Base-by-base conservation (phyloP, 1,140 invertebrate genomes). In the Pseudomyrmex sp. region DNA sequence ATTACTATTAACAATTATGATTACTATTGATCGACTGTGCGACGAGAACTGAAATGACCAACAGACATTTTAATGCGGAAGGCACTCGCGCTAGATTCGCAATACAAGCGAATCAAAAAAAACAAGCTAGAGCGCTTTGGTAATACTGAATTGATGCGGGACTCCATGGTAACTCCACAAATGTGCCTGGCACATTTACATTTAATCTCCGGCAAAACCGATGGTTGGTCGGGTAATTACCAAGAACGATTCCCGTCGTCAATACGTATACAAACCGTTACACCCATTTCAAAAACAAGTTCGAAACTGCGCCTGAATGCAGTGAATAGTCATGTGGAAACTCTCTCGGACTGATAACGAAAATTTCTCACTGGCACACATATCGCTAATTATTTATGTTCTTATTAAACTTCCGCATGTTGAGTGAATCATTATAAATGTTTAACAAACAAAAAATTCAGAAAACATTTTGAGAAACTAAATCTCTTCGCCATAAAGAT, bases 221-320 rank as follows among this genome's bases (percentile, higher is more conserved):
- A 88, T 70, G 86, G 83, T 75, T 83, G 77, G 84, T 83, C 86
- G 66, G 79, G 75, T 88, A 88, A 89, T 89, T 83, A 89, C 77
- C 84, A 88, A 69, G 77, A 70, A 83, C 80, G 70, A 88, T 89
- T 89, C 84, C 26, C 59, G 65, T 58, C 77, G 86, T 88, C 86
- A 83, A 83, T 70, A 75, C 52, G 26, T 48, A 69, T 58, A 59
- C 56, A 63, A 50, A 48, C 35, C 52, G 26, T 15, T 48, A 26
- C 46, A 50, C 20, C 26, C 58, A 85, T 75, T 82, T 68, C 74
- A 65, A 65, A 75, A 83, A 85, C 61, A 83, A 74, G 66, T 84
- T 72, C 48, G 48, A 52, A 85, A 72, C 83, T 56, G 35, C 13
- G 59, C 44, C n/a, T 35, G 35, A 74, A 82, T 46, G 18, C 26